Base-by-base conservation (phyloP, 1,140 invertebrate species). In the Penaeus chinensis region DNA sequence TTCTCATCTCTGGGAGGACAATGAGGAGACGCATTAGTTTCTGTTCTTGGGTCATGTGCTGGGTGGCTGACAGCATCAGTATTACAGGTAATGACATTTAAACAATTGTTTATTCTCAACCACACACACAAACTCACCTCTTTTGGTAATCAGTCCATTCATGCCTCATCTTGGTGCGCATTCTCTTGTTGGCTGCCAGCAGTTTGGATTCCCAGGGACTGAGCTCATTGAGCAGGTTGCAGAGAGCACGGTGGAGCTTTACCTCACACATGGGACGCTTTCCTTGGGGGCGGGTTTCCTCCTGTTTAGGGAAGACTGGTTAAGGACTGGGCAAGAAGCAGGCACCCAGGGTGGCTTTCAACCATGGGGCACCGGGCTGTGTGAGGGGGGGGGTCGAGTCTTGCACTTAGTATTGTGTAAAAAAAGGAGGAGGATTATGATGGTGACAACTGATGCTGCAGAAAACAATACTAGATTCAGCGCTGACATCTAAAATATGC, bases 221-320 rank as follows among this genome's bases (percentile, higher is more conserved):
- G 22, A 88, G 65, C 27, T 88, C 87, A 63, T 32, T 84, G 74
- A 88, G 65, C 54, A 88, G 65, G 62, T 88, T 88, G 60, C 87
- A 88, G 0, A 88, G 82, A 11, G 87, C 87, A 60, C 62, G 63
- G 76, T 88, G 82, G 20, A 88, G 63, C 47, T 88, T 88, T 3
- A 84, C 82, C 65, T 88, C 87, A 80, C 87, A 88, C 1, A 76
- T 62, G 69, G 87, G 87, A 71, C 87, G 87, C 62, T 88, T 88
- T 60, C 84, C 77, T 47, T 47, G 47, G 47, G 47, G 47, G 47
- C 47, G 47, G 7, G 47, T 47, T 7, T 47, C 47, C 47, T 47
- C 47, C 47, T 47, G 47, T 47, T 47, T 47, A 47, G 47, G 47
- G 47, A 47, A 47, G 47, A 47, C 47, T 47, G 47, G 47, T 47